Evolutionary conservation across 2,888 invertebrate species (phyloP).

Genomic region (Prostheceraeus crozeri): DNA sequence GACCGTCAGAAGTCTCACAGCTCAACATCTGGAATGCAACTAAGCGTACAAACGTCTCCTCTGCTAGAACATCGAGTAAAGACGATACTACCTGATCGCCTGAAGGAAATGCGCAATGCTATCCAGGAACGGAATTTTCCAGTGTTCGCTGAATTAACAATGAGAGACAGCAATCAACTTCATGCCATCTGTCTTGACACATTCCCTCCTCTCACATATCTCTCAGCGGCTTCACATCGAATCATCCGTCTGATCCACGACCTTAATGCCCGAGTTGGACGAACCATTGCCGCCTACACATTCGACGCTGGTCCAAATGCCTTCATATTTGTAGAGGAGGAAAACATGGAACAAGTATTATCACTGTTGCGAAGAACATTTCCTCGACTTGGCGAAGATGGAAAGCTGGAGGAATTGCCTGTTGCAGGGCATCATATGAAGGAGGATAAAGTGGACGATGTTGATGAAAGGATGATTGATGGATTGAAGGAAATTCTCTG

Average conservation of each 20-base stretch:
- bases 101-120: slow-evolving; percentile 62
- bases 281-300: slow-evolving; percentile 69
- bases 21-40: slow-evolving; percentile 82
- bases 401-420: too few relatives aligned
- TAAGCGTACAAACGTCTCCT: slow-evolving; percentile 70
- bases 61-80: slow-evolving; percentile 69
- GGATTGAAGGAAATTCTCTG: too few relatives aligned
- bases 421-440: too few relatives aligned
- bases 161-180: slow-evolving; percentile 89
- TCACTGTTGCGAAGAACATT: too few relatives aligned
- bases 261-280: slow-evolving; percentile 67
- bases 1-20: slow-evolving; percentile 73
- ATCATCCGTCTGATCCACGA: slow-evolving; percentile 73
- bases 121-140: slow-evolving; percentile 69
- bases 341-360: not conserved
- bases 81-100: slow-evolving; percentile 67
- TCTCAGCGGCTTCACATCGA: slow-evolving; percentile 76
- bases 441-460: too few relatives aligned
- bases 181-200: slow-evolving; percentile 88
- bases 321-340: slow-evolving; percentile 63
- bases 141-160: slow-evolving; percentile 81
- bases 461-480: too few relatives aligned
- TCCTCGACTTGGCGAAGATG: too few relatives aligned
- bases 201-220: slow-evolving; percentile 82
- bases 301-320: slow-evolving; percentile 98